Base-by-base conservation (phyloP, 2,113 vertebrate species). In the Neotoma lepida region DNA sequence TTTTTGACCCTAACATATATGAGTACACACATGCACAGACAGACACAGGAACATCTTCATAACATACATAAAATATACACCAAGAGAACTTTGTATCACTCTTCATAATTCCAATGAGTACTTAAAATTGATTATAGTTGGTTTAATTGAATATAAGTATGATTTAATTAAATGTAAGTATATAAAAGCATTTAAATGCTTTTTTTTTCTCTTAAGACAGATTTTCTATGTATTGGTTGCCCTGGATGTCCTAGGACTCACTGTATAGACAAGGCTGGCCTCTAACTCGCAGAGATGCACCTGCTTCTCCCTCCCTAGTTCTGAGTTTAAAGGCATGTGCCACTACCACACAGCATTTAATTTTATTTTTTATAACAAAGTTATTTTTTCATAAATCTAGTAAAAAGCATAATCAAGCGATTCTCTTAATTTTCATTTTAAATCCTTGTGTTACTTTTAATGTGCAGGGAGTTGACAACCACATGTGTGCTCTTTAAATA, bases 401-500 rank as follows among this genome's bases (percentile, higher is more conserved):
- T 24, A 64, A 92, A 74, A 85, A 2, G 2, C 24, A 44, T 92
- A 76, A 46, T 24, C 7, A 61, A 76, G 86, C 73, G 6, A 49
- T 77, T 94, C 68, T 17, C 28, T 95, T 66, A 6, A 70, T 28
- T 76, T 76, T 76, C 71, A 35, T 63, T 96, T 86, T 70, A 41
- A 64, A 89, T 49, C 2, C 1, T 8, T 46, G 1, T 71, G 10
- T n/a, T 92, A 28, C n/a, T 77, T 94, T 85, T 82, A 82, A 73
- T 33, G 30, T 5, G 26, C 6, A 49, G 14, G 13, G 51, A 90
- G 87, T 41, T 61, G 58, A 90, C 93, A 51, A 10, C 85, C 2
- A 44, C 64, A 80, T 30, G 41, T 68, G 35, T 88, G 81, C 22
- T 92, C 81, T 94, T 94, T 73, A 66, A 91, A 88, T 88, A 87